Percentiles rank a stretch among this genome's conserved stretches.
Conservation (phyloP, 2,797 vertebrate species). For the Dicrostonyx torquatus region DNA sequence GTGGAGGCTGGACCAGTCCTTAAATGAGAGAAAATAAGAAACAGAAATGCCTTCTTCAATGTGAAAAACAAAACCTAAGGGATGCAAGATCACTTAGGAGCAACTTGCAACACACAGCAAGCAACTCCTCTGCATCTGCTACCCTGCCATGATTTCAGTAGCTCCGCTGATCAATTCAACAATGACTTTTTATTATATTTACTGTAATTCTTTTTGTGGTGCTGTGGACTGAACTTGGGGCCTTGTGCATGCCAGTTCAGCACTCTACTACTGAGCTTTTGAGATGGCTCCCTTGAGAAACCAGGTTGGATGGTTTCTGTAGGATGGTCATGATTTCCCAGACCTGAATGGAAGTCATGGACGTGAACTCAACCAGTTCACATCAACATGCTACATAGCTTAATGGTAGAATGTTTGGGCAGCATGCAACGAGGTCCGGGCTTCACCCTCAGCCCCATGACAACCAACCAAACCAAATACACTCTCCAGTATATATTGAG, state of each 20-base stretch:
- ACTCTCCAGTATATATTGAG: neutral
- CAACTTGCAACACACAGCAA: neutral
- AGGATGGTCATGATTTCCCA: neutral
- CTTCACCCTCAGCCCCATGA: neutral
- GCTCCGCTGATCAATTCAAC: neutral
- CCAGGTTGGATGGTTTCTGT: neutral
- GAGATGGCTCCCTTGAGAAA: neutral
- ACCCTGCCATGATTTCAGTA: neutral
- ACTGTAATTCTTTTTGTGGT: neutral
- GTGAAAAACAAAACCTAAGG: constrained; percentile 13
- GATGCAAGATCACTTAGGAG: neutral
- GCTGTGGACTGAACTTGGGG: neutral
- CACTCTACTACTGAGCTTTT: neutral
- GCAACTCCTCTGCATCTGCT: neutral
- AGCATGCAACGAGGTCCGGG: neutral
- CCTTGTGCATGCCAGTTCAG: neutral
- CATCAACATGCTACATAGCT: neutral
- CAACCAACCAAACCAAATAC: neutral
- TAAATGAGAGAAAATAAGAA: neutral
- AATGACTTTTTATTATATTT: neutral
- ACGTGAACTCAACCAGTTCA: neutral
- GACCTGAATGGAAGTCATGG: neutral
- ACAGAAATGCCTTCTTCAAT: constrained; percentile 44
- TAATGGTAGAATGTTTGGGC: neutral
- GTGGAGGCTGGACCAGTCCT: neutral